Conservation (phyloP, 1,140 invertebrate genomes). For the Hesperophylax magnus region DNA sequence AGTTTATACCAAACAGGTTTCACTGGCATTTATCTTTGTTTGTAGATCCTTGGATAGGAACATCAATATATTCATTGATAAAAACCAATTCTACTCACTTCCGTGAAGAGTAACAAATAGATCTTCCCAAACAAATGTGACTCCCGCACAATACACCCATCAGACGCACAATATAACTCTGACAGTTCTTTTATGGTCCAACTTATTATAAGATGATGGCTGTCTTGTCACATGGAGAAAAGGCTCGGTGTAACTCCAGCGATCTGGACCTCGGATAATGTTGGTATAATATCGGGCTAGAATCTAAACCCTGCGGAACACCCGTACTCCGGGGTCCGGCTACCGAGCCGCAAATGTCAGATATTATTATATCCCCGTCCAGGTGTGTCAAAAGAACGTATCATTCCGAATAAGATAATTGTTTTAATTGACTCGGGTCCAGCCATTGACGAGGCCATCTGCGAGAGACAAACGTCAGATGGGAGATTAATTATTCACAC, state of each 20-base stretch:
- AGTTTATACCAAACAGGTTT: too few species aligned
- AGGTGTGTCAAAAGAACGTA: slow-evolving; percentile 23
- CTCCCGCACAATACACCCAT: neutral
- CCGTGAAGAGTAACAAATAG: slow-evolving; percentile 6
- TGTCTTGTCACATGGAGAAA: slow-evolving; percentile 12
- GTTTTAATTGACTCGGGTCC: slow-evolving; percentile 21
- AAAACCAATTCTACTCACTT: slow-evolving; percentile 11
- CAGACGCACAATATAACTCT: neutral
- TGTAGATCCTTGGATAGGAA: neutral
- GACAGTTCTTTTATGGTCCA: slow-evolving; percentile 1
- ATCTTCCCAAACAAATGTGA: neutral
- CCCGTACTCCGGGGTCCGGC: neutral
- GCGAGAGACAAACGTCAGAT: neutral
- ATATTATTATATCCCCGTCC: neutral
- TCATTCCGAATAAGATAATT: slow-evolving; percentile 27
- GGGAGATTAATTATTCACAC: slow-evolving; percentile 16
- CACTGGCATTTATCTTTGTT: too few species aligned
- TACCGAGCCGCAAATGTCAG: slow-evolving; percentile 9
- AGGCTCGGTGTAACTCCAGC: neutral
- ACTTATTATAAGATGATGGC: neutral
- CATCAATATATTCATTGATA: neutral
- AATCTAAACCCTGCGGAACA: neutral
- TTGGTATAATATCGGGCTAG: neutral
- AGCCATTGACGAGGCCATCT: neutral
- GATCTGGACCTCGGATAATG: neutral